Conservation (phyloP, 2,888 invertebrate genomes). For the Stramonita haemastoma region DNA sequence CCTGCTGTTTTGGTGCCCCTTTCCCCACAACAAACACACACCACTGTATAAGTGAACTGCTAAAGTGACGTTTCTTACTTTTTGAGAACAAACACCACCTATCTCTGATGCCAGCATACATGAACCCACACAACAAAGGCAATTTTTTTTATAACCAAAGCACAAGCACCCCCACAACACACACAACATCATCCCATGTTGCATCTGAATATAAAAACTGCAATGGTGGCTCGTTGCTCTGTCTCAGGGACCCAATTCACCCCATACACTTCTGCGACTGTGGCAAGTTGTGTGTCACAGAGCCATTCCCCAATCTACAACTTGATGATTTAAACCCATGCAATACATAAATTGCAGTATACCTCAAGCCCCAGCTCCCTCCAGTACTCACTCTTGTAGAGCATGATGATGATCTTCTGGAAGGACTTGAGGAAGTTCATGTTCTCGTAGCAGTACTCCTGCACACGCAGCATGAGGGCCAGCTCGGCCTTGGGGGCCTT, state of each 20-base stretch:
- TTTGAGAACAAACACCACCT: no score
- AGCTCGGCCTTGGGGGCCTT: slow-evolving; percentile 91
- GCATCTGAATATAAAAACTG: no score
- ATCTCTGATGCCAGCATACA: no score
- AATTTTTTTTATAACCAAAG: no score
- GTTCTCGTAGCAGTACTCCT: slow-evolving; percentile 98
- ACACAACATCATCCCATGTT: background rate
- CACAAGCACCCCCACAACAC: no score
- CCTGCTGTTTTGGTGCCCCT: no score
- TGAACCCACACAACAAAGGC: no score
- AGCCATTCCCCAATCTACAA: background rate
- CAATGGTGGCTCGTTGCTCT: no score
- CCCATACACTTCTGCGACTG: no score
- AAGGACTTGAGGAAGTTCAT: slow-evolving; percentile 99
- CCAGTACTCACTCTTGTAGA: slow-evolving; percentile 91
- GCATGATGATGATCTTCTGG: slow-evolving; percentile 96
- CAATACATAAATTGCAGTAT: background rate
- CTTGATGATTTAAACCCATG: background rate
- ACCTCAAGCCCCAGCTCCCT: background rate
- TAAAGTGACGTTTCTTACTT: no score
- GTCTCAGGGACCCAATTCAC: background rate
- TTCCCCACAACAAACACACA: no score
- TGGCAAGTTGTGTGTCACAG: background rate
- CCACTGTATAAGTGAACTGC: no score
- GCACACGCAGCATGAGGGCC: slow-evolving; percentile 92